These are phyloP conservation scores for Melinopterus prodromus DNA, from an alignment of 2,888 invertebrate genomes.

Conservation along the genomic window DNA sequence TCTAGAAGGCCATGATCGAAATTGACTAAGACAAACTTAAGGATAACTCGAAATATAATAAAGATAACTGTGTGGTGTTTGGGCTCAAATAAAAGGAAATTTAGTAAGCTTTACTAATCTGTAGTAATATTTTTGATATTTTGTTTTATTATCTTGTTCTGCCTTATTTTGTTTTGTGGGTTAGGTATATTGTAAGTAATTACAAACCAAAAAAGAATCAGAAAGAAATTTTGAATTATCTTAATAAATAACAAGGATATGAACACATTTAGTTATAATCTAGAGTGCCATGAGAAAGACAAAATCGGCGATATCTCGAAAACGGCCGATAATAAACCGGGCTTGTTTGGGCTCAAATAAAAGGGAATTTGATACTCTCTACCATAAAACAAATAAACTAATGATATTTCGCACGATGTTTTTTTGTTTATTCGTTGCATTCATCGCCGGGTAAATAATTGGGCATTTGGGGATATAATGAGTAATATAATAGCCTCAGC, in stretches of 20 bases:
- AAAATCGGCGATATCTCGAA: not conserved
- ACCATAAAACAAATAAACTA: not conserved
- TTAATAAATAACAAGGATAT: not conserved
- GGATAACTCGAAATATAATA: not conserved
- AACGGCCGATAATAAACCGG: not conserved
- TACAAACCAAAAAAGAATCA: not conserved
- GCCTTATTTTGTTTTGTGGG: not conserved
- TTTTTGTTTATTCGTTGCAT: not conserved
- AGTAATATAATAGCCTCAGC: not conserved
- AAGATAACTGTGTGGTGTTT: not conserved
- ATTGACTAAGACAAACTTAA: not conserved
- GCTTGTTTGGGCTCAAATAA: conserved; percentile 17
- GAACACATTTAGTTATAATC: not conserved
- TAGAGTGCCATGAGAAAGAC: not conserved
- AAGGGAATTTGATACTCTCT: not conserved
- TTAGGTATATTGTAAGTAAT: not conserved
- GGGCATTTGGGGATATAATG: conserved; percentile 27
- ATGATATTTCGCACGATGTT: not conserved
- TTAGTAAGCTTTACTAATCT: not conserved
- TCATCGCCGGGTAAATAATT: conserved; percentile 38
- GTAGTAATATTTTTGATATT: not conserved
- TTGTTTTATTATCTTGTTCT: not conserved
- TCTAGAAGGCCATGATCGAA: not conserved
- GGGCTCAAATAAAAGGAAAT: not conserved
- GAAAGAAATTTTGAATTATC: not conserved